Percentiles rank a stretch among this genome's conserved stretches.
phyloP scores from a whole-genome alignment of 1,140 invertebrate genomes.

The Nasonia vitripennis region DNA sequence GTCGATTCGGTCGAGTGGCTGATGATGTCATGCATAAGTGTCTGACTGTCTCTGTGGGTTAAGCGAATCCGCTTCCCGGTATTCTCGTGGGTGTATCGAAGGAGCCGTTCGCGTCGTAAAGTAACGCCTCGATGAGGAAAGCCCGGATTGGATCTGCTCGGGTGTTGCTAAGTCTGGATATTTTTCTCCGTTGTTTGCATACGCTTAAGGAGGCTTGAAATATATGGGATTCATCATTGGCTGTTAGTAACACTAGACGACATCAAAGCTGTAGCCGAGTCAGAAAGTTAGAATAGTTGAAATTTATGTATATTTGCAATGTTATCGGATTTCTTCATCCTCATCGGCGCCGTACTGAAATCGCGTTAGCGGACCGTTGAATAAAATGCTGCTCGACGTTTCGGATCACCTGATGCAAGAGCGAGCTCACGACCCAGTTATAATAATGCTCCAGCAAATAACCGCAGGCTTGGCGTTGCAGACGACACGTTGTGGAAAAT shows the following conservation, averaged over 20 bases:
- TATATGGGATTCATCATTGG: neutral
- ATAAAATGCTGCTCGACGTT: too few relatives aligned
- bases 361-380: too few relatives aligned
- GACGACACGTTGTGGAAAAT: slow-evolving; percentile 2
- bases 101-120: neutral
- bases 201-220: neutral
- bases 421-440: neutral
- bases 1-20: slow-evolving; percentile 16
- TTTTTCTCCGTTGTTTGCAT: neutral
- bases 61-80: neutral
- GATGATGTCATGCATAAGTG: slow-evolving; percentile 16
- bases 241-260: neutral
- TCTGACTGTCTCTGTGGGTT: neutral
- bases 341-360: too few relatives aligned
- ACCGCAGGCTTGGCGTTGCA: neutral
- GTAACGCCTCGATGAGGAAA: slow-evolving; percentile 16
- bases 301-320: neutral
- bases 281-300: neutral
- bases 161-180: neutral
- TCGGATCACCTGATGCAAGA: too few relatives aligned
- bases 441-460: slow-evolving; percentile 1
- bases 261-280: neutral
- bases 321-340: too few relatives aligned
- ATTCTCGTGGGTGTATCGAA: neutral
- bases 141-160: too few relatives aligned